Conservation (phyloP, 2,888 invertebrate genomes). For the Microctonus aethiopoides region DNA sequence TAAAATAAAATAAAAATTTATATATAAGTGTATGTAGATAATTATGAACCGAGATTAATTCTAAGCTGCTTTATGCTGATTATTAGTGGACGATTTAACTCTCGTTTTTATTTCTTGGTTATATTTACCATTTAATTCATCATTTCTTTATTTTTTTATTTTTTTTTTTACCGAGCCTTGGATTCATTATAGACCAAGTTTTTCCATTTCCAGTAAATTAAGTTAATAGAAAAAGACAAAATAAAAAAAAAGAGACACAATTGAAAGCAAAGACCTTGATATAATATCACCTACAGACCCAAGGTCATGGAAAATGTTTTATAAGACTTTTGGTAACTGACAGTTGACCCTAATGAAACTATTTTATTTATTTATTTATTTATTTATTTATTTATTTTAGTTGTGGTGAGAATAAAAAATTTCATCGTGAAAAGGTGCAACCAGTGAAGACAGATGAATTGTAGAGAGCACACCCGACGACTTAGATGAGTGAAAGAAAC, state of each 20-base stretch:
- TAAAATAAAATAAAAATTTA: background rate
- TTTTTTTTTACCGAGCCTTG: background rate
- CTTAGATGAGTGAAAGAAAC: background rate
- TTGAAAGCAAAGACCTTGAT: conserved; percentile 20
- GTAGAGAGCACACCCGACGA: conserved; percentile 14
- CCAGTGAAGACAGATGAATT: background rate
- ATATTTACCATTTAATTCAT: background rate
- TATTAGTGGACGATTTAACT: conserved; percentile 17
- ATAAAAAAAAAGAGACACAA: background rate
- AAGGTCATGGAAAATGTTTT: background rate
- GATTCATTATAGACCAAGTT: background rate
- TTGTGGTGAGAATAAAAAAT: background rate
- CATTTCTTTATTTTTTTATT: background rate
- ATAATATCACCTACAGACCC: conserved; percentile 7
- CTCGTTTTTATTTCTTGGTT: background rate
- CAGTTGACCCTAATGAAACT: background rate
- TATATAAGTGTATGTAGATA: no score
- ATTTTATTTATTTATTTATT: background rate
- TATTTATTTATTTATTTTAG: background rate
- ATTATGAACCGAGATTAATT: background rate
- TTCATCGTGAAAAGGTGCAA: background rate
- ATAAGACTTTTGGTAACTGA: background rate
- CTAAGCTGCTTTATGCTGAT: conserved; percentile 12
- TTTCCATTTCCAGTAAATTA: background rate
- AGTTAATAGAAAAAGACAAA: background rate